Conservation (phyloP, 1,140 invertebrate genomes). For the Sarcophaga peregrina region DNA sequence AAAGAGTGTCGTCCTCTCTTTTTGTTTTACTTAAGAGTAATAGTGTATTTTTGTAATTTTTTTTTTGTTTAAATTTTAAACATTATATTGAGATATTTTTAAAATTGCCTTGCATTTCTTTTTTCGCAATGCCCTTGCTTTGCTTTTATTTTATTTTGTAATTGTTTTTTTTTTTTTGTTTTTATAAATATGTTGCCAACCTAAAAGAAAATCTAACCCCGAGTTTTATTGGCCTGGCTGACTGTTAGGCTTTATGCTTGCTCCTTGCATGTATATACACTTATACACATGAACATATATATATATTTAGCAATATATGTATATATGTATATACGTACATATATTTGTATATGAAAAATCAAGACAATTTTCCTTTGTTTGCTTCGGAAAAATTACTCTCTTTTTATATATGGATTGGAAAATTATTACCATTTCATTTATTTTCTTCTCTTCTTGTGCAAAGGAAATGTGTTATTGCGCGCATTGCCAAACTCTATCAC, state of each 20-base stretch:
- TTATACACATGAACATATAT: no score
- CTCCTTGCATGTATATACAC: no score
- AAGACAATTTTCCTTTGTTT: not conserved
- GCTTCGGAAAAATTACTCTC: not conserved
- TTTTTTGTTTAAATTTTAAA: no score
- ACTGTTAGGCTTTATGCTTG: not conserved
- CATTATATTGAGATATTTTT: not conserved
- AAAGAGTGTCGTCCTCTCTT: no score
- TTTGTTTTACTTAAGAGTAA: no score
- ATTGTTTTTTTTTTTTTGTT: not conserved
- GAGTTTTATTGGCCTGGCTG: not conserved
- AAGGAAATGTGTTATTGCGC: not conserved
- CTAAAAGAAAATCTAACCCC: not conserved
- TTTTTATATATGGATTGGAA: not conserved
- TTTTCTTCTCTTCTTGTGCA: not conserved
- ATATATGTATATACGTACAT: no score
- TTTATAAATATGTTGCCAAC: not conserved
- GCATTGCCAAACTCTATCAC: not conserved
- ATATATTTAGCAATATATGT: no score
- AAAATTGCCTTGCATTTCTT: conserved; percentile 7
- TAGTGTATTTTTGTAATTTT: no score
- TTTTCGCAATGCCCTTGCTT: not conserved
- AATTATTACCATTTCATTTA: not conserved
- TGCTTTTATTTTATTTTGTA: no score
- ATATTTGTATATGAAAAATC: no score